Evolutionary conservation across 2,113 vertebrate genomes (phyloP).

Genomic region (Natator depressus): DNA sequence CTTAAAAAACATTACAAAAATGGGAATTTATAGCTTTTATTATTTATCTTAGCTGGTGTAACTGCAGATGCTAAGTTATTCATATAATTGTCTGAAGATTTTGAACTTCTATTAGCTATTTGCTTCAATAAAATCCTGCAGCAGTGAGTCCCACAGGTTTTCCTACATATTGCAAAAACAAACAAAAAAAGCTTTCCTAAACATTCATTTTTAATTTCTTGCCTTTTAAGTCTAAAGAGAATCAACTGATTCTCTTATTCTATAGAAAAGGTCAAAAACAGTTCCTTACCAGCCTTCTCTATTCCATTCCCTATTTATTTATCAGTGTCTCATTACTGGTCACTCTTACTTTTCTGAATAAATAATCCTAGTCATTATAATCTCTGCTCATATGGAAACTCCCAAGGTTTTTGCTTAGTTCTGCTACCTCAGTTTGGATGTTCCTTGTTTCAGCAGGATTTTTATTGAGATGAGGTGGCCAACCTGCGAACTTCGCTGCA

Average conservation of each 20-base stretch:
- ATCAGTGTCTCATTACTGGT: neutral
- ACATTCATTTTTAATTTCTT: neutral
- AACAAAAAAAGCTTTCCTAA: neutral
- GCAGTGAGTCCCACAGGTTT: accelerated
- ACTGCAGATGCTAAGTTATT: neutral
- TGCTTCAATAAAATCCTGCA: neutral
- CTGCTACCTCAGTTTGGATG: neutral
- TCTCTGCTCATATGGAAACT: neutral
- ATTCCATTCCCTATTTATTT: neutral
- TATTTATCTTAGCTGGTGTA: neutral
- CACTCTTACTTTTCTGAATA: neutral
- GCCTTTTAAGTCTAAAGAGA: neutral
- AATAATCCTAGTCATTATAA: neutral
- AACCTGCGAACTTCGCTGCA: neutral
- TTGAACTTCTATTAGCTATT: neutral
- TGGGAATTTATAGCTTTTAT: neutral
- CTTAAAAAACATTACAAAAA: neutral
- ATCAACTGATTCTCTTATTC: neutral
- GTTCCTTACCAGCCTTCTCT: neutral
- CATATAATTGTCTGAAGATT: neutral
- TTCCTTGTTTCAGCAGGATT: neutral
- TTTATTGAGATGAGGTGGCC: neutral
- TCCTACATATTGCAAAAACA: neutral
- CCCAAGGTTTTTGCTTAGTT: neutral
- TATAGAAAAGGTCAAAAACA: neutral